A percentile compares a stretch with the other conserved stretches of the same genome.
These are phyloP conservation scores for Neodiprion fabricii DNA, from an alignment of 1,140 invertebrate species.

Conservation along the genomic window DNA sequence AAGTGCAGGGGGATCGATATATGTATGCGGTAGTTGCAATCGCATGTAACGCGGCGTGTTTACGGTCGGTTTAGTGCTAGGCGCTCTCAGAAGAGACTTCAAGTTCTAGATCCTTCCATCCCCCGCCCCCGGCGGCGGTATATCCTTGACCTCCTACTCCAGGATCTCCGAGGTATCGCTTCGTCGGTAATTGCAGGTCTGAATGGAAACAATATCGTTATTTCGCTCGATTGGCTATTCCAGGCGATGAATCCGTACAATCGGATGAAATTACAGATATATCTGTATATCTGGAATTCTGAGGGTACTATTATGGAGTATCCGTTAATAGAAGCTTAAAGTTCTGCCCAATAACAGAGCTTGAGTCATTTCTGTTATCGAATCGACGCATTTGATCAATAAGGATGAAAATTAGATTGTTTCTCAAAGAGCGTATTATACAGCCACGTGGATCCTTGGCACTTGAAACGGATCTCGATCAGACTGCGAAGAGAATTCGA, in stretches of 20 bases:
- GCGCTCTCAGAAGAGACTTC: too few species aligned
- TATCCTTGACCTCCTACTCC: background rate
- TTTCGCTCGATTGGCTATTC: slow-evolving; percentile 1
- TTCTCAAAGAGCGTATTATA: background rate
- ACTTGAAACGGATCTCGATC: too few species aligned
- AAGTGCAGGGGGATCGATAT: too few species aligned
- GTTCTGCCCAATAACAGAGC: background rate
- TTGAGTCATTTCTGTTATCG: background rate
- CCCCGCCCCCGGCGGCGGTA: background rate
- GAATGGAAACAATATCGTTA: background rate
- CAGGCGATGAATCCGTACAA: background rate
- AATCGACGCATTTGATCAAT: too few species aligned
- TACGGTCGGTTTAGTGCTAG: too few species aligned
- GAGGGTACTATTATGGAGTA: background rate
- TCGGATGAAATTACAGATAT: background rate
- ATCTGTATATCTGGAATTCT: background rate
- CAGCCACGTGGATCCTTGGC: background rate
- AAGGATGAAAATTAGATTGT: background rate
- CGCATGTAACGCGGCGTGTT: too few species aligned
- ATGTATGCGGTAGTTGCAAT: too few species aligned
- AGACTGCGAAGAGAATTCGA: too few species aligned
- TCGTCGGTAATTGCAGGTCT: background rate
- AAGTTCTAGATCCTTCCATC: background rate
- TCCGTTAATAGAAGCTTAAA: too few species aligned
- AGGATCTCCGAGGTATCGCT: background rate